Evolutionary conservation across 2,888 invertebrate species (phyloP).

Genomic region (Acrobasis consociella): DNA sequence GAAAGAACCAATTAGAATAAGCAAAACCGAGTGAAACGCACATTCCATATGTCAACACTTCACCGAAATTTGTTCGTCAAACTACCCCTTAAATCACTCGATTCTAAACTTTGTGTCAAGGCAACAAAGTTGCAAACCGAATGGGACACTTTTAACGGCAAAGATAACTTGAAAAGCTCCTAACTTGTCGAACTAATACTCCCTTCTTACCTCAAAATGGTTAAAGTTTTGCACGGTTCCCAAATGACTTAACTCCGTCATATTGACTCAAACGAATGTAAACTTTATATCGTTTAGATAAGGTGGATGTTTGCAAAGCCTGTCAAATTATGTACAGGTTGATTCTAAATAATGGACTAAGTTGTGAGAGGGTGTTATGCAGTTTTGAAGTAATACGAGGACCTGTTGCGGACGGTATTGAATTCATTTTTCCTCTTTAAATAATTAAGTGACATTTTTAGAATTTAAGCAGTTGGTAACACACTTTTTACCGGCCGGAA

Average conservation of each 20-base stretch:
- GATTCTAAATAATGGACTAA: slow-evolving; percentile 61
- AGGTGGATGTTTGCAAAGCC: neutral
- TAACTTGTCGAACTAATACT: slow-evolving; percentile 76
- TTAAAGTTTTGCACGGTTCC: slow-evolving; percentile 54
- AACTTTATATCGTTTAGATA: slow-evolving; percentile 17
- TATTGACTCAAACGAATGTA: slow-evolving; percentile 47
- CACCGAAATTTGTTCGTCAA: slow-evolving; percentile 49
- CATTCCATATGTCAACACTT: slow-evolving; percentile 52
- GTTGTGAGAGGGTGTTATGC: slow-evolving; percentile 51
- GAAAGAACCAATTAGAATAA: slow-evolving; percentile 49
- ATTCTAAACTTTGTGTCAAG: slow-evolving; percentile 29
- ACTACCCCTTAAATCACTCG: slow-evolving; percentile 23
- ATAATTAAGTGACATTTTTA: slow-evolving; percentile 33
- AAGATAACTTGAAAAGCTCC: slow-evolving; percentile 67
- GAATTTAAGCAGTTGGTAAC: neutral
- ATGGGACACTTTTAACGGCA: slow-evolving; percentile 40
- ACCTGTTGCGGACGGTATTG: slow-evolving; percentile 57
- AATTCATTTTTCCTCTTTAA: slow-evolving; percentile 44
- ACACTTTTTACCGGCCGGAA: too few relatives aligned
- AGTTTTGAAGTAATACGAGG: slow-evolving; percentile 49
- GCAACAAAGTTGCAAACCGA: slow-evolving; percentile 38
- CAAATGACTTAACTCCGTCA: slow-evolving; percentile 43
- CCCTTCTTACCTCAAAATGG: slow-evolving; percentile 75
- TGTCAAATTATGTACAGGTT: slow-evolving; percentile 41
- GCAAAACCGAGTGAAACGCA: slow-evolving; percentile 49